Conservation (phyloP, 1,140 invertebrate species). For the Microplitis demolitor region DNA sequence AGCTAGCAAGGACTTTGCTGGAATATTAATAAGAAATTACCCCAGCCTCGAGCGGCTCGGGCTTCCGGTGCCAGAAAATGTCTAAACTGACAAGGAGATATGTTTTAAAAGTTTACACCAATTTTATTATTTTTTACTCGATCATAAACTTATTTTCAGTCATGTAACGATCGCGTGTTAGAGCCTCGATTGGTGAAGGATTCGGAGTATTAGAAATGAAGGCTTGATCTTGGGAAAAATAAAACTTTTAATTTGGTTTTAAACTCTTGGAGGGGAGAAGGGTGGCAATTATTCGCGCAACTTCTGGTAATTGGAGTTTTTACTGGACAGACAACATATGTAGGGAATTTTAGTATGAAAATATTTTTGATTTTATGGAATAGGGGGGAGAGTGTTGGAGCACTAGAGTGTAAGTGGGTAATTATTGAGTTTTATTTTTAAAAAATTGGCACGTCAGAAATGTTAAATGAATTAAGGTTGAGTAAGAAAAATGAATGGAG, state of each 20-base stretch:
- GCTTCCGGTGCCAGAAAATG: background rate
- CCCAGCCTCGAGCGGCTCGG: background rate
- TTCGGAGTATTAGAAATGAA: background rate
- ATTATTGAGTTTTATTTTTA: background rate
- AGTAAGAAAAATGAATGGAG: background rate
- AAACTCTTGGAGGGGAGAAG: slow-evolving; percentile 29
- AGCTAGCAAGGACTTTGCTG: background rate
- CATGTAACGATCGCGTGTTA: too few species aligned
- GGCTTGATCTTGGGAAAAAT: slow-evolving; percentile 43
- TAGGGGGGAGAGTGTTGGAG: too few species aligned
- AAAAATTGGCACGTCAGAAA: background rate
- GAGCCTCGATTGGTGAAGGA: background rate
- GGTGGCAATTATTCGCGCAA: too few species aligned
- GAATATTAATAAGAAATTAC: slow-evolving; percentile 23
- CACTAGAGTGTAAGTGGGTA: too few species aligned
- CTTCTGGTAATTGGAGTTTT: too few species aligned
- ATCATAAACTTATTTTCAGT: too few species aligned
- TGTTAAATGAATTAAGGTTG: background rate
- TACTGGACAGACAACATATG: too few species aligned
- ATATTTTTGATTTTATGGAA: too few species aligned
- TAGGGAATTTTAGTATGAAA: too few species aligned
- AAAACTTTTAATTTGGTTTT: slow-evolving; percentile 57
- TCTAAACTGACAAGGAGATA: background rate
- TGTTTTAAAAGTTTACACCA: too few species aligned
- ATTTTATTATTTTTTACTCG: too few species aligned